These are phyloP conservation scores for Drosophila stalkeri DNA, from an alignment of 2,888 invertebrate species.

Conservation along the genomic window DNA sequence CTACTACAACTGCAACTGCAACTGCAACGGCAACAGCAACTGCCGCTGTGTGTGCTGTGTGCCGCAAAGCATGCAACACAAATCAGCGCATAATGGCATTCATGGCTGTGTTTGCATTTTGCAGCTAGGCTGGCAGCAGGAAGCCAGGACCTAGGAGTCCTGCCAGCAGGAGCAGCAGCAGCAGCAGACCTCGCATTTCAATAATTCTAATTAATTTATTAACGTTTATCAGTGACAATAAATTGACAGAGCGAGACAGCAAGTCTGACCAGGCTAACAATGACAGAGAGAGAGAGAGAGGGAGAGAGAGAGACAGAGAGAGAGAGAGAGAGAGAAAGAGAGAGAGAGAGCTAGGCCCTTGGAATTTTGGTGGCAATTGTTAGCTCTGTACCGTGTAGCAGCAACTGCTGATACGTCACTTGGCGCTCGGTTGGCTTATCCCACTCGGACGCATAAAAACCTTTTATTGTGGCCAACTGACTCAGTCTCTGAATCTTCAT, in stretches of 20 bases:
- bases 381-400: constrained; percentile 22
- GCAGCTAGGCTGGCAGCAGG: constrained; percentile 51
- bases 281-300: not conserved
- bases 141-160: constrained; percentile 28
- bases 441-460: constrained; percentile 32
- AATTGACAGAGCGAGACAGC: constrained; percentile 63
- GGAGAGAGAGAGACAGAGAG: not conserved
- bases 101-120: constrained; percentile 70
- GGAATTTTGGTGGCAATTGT: not conserved
- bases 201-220: constrained; percentile 85
- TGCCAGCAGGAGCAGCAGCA: constrained; percentile 28
- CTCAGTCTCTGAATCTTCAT: constrained; percentile 20
- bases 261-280: not conserved
- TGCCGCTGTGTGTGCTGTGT: constrained; percentile 24
- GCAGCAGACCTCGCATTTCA: constrained; percentile 79
- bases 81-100: constrained; percentile 76
- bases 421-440: constrained; percentile 5
- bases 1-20: constrained; percentile 13
- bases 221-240: constrained; percentile 84
- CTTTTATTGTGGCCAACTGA: constrained; percentile 36
- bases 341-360: constrained; percentile 31
- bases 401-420: constrained; percentile 20
- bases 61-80: constrained; percentile 74
- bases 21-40: constrained; percentile 13
- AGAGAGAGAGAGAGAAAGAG: not conserved